Percentiles rank a stretch among this genome's conserved stretches.
These are phyloP conservation scores for Onthophagus taurus DNA, from an alignment of 1,140 invertebrate species.

Conservation along the genomic window DNA sequence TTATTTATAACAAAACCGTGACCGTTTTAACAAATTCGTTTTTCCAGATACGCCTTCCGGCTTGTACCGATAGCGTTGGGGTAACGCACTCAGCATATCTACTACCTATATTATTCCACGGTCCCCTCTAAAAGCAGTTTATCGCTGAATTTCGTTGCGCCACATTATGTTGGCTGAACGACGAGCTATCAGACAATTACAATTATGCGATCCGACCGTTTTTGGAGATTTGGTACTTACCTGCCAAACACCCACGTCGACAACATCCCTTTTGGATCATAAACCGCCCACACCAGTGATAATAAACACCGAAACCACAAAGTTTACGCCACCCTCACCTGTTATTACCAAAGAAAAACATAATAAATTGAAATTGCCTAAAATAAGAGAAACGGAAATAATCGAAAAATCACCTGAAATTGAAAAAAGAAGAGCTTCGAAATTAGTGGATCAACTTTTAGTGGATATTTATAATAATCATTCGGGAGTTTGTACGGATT, in stretches of 20 bases:
- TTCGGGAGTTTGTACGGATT: constrained; percentile 24
- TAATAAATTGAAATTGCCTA: neutral
- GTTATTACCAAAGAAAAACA: neutral
- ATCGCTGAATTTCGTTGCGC: too few relatives aligned
- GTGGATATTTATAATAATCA: constrained; percentile 29
- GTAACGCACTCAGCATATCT: too few relatives aligned
- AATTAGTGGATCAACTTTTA: constrained; percentile 29
- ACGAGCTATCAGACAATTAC: constrained; percentile 13
- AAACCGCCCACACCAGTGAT: neutral
- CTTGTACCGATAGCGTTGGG: too few relatives aligned
- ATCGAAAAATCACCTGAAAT: constrained; percentile 4
- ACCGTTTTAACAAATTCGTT: too few relatives aligned
- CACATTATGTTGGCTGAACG: constrained; percentile 4
- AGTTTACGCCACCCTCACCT: neutral
- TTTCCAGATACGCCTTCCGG: too few relatives aligned
- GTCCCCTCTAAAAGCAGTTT: too few relatives aligned
- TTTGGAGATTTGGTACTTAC: constrained; percentile 29
- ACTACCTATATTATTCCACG: too few relatives aligned
- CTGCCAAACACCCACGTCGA: constrained; percentile 17
- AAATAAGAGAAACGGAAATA: neutral
- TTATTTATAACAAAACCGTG: too few relatives aligned
- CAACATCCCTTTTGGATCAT: neutral
- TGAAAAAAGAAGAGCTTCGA: constrained; percentile 20
- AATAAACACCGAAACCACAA: neutral
- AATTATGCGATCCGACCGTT: constrained; percentile 25